These are phyloP conservation scores for Peromyscus aztecus DNA, from an alignment of 2,797 vertebrate genomes.

Conservation along the genomic window DNA sequence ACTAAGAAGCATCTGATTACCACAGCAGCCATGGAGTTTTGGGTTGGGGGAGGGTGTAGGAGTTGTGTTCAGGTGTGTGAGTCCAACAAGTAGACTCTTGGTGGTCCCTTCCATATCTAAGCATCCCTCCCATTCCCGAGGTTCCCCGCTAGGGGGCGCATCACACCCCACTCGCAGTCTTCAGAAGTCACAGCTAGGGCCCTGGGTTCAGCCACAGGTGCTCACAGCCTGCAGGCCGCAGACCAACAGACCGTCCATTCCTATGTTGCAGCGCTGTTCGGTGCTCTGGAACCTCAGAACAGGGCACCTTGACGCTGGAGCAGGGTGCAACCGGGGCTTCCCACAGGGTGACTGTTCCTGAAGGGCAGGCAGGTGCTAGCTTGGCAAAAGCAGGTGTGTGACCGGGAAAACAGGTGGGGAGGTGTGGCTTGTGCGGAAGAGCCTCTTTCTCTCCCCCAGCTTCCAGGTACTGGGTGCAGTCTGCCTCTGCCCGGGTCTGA, in stretches of 20 bases:
- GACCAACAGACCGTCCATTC: neutral
- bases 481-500: accelerated
- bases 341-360: neutral
- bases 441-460: accelerated
- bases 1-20: neutral
- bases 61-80: accelerated
- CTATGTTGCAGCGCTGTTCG: accelerated
- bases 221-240: accelerated
- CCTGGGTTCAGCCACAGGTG: accelerated
- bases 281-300: neutral
- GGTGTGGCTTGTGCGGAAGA: accelerated
- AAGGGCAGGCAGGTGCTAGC: neutral
- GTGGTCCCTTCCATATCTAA: neutral
- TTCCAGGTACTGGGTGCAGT: neutral
- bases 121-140: neutral
- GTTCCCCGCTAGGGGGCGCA: neutral
- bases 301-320: neutral
- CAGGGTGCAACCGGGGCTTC: neutral
- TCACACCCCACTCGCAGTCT: neutral
- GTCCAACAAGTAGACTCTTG: neutral
- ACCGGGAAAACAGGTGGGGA: neutral
- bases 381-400: neutral
- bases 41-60: neutral
- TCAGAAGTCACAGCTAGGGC: neutral
- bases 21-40: accelerated